A percentile compares a stretch with the other conserved stretches of the same genome.
phyloP scores from a whole-genome alignment of 2,113 vertebrate species.

The Phrynosoma blainvillii region DNA sequence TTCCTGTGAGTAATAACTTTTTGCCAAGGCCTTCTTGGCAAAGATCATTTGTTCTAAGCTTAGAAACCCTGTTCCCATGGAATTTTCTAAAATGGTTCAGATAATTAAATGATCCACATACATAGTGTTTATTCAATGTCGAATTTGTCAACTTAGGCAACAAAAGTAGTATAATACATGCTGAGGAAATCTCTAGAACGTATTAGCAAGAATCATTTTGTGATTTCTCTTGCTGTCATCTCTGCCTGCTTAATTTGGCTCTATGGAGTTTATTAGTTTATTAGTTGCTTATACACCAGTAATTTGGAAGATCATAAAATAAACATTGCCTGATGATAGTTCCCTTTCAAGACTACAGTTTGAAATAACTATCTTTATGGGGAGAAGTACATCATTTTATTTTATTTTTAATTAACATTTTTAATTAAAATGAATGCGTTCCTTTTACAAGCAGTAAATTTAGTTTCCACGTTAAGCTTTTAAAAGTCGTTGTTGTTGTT shows the following conservation, averaged over 20 bases:
- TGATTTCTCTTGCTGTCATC: not conserved
- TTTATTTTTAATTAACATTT: not conserved
- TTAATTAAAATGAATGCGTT: not conserved
- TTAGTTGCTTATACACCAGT: conserved; percentile 20
- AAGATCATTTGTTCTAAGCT: not conserved
- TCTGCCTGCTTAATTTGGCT: conserved; percentile 31
- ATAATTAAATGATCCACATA: conserved; percentile 20
- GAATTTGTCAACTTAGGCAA: not conserved
- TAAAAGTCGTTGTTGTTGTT: not conserved
- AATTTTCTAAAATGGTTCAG: not conserved
- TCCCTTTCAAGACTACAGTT: not conserved
- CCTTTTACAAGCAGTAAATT: not conserved
- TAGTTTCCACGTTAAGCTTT: not conserved
- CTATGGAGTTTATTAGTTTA: conserved; percentile 27
- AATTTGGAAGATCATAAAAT: conserved; percentile 28
- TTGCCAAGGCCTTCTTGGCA: not conserved
- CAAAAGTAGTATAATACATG: not conserved
- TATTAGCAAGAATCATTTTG: rapidly evolving
- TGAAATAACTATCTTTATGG: not conserved
- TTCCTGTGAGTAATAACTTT: not conserved
- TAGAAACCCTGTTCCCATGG: not conserved
- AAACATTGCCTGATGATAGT: not conserved
- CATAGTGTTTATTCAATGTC: not conserved
- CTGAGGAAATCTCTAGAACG: not conserved
- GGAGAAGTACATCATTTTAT: not conserved